Percentiles rank a stretch among this genome's conserved stretches.
Conservation (phyloP, 37 sponge, comb jelly and placozoan genomes). For the Cladorhizidae sp. region DNA sequence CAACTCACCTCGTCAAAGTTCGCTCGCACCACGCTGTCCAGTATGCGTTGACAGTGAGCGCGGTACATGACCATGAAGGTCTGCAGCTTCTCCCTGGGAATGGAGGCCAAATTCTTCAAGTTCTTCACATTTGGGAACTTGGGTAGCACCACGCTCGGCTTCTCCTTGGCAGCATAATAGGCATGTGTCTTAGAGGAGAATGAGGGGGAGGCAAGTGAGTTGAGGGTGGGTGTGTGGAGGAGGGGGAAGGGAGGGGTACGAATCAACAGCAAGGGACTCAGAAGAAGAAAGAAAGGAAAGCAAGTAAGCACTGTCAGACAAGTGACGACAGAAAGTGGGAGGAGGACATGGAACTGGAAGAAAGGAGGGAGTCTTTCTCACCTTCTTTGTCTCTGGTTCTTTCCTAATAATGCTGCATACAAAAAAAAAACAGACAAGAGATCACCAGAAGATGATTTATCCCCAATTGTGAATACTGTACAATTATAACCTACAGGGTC, state of each 20-base stretch:
- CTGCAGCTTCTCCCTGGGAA: slow-evolving; percentile 61
- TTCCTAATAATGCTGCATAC: slow-evolving; percentile 2
- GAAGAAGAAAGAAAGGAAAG: not conserved
- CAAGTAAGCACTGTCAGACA: not conserved
- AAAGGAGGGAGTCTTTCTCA: not conserved
- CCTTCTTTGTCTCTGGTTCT: slow-evolving; percentile 35
- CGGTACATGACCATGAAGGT: slow-evolving; percentile 92
- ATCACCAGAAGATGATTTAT: not conserved
- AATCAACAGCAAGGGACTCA: too few relatives aligned
- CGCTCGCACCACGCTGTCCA: slow-evolving; percentile 77
- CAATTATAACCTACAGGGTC: not conserved
- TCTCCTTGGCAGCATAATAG: slow-evolving; percentile 61
- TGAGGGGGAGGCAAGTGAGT: not conserved
- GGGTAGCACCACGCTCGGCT: slow-evolving; percentile 70
- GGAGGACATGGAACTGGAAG: not conserved
- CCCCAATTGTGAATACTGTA: not conserved
- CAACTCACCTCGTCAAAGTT: slow-evolving; percentile 85
- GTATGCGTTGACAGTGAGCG: slow-evolving; percentile 88
- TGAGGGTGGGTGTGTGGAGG: not conserved
- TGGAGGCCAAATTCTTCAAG: slow-evolving; percentile 20
- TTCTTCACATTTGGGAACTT: slow-evolving; percentile 71
- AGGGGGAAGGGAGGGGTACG: not conserved
- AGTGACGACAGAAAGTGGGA: not conserved
- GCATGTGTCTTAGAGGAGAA: slow-evolving; percentile 13
- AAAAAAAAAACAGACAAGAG: not conserved